phyloP scores from a whole-genome alignment of 2,888 invertebrate genomes.

The Formica aserva region DNA sequence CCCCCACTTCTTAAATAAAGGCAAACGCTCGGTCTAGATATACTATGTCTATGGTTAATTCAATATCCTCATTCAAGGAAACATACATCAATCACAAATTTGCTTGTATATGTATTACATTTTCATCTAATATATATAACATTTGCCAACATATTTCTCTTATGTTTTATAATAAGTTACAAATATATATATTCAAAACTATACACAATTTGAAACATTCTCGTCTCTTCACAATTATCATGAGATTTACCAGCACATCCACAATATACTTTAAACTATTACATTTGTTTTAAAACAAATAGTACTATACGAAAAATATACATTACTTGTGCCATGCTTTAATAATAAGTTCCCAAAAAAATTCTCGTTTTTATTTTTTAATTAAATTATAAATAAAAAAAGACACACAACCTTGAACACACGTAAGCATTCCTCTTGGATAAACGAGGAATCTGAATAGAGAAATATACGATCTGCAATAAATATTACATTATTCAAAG shows the following conservation, averaged over 20 bases:
- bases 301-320: background rate
- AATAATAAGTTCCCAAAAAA: background rate
- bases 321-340: background rate
- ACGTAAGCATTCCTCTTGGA: slow-evolving; percentile 55
- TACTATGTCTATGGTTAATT: too few species aligned
- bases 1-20: too few species aligned
- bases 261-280: background rate
- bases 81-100: background rate
- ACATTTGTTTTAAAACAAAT: background rate
- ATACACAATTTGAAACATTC: background rate
- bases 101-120: background rate
- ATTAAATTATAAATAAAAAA: slow-evolving; percentile 67
- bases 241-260: background rate
- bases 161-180: background rate
- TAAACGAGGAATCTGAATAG: slow-evolving; percentile 49
- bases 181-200: background rate
- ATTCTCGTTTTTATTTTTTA: slow-evolving; percentile 34
- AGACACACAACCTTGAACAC: slow-evolving; percentile 70
- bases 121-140: background rate
- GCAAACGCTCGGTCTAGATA: too few species aligned
- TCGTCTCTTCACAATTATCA: background rate
- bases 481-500: slow-evolving; percentile 63
- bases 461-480: slow-evolving; percentile 51
- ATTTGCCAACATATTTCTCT: background rate
- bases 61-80: too few species aligned